These are phyloP conservation scores for Cyprinus carpio DNA, from an alignment of 2,113 vertebrate genomes.

Conservation along the genomic window DNA sequence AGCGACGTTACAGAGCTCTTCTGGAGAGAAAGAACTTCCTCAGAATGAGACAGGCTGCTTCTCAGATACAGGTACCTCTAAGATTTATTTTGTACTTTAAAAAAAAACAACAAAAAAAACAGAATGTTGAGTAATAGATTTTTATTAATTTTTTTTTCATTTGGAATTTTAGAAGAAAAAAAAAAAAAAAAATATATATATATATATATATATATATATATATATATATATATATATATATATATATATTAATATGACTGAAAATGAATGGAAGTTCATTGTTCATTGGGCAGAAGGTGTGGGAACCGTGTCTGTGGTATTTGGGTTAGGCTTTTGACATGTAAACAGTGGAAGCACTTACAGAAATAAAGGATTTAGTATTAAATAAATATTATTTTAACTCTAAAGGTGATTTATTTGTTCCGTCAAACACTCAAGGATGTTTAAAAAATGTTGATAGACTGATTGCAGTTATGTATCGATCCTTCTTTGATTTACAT, in stretches of 20 bases:
- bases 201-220: too few relatives aligned
- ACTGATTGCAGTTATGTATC: not conserved
- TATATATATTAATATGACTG: not conserved
- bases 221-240: too few relatives aligned
- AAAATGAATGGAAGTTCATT: not conserved
- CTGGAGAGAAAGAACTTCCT: conserved; percentile 87
- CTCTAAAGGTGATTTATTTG: not conserved
- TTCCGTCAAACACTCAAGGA: not conserved
- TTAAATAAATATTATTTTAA: conserved; percentile 3
- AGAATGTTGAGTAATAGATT: too few relatives aligned
- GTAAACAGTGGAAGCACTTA: not conserved
- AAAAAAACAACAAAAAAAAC: too few relatives aligned
- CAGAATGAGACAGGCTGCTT: conserved; percentile 78
- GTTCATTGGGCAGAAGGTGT: not conserved
- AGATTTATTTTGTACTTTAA: too few relatives aligned
- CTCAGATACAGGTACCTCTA: conserved; percentile 83
- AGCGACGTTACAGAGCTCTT: conserved; percentile 82
- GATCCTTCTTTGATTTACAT: not conserved
- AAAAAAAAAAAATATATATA: too few relatives aligned
- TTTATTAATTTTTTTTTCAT: not conserved
- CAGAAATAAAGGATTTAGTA: not conserved
- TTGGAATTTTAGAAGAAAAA: too few relatives aligned
- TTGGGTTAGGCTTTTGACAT: not conserved
- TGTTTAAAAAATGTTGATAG: not conserved
- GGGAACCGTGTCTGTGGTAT: not conserved